Evolutionary conservation across 2,888 invertebrate species (phyloP).

Genomic region (Latheticus oryzae): DNA sequence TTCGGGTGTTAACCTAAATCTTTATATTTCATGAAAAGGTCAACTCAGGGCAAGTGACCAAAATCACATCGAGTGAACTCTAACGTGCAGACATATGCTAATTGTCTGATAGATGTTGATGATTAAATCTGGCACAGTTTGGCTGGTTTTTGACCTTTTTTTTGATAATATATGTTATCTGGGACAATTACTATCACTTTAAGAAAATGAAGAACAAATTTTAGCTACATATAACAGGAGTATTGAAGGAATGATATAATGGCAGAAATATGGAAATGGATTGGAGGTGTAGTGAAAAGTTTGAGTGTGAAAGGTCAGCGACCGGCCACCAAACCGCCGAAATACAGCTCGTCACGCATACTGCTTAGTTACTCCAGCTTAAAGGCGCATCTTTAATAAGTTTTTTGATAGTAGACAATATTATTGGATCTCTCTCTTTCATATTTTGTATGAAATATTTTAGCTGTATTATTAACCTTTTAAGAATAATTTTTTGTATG

Average conservation of each 20-base stretch:
- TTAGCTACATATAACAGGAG: background rate
- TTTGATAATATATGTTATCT: background rate
- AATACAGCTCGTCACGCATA: slow-evolving; percentile 57
- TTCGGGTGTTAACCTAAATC: slow-evolving; percentile 59
- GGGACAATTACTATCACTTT: background rate
- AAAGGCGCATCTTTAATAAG: slow-evolving; percentile 52
- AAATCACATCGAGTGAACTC: slow-evolving; percentile 34
- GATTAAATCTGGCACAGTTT: slow-evolving; percentile 26
- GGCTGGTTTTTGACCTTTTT: slow-evolving; percentile 3
- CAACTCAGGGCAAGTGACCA: slow-evolving; percentile 54
- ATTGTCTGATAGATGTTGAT: slow-evolving; percentile 8
- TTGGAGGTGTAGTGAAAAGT: slow-evolving; percentile 28
- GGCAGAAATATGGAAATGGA: slow-evolving; percentile 25
- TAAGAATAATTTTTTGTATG: no score
- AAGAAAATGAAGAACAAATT: background rate
- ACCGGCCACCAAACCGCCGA: slow-evolving; percentile 61
- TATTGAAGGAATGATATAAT: slow-evolving; percentile 1
- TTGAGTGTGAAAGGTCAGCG: slow-evolving; percentile 56
- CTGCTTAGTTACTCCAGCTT: slow-evolving; percentile 45
- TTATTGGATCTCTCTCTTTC: no score
- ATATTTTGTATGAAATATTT: no score
- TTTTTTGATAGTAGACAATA: slow-evolving; percentile 42
- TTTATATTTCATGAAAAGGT: slow-evolving; percentile 48
- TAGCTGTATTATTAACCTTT: no score
- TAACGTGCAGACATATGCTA: slow-evolving; percentile 31